These are phyloP conservation scores for Oreochromis grahami DNA, from an alignment of 2,797 vertebrate genomes.

Conservation along the genomic window DNA sequence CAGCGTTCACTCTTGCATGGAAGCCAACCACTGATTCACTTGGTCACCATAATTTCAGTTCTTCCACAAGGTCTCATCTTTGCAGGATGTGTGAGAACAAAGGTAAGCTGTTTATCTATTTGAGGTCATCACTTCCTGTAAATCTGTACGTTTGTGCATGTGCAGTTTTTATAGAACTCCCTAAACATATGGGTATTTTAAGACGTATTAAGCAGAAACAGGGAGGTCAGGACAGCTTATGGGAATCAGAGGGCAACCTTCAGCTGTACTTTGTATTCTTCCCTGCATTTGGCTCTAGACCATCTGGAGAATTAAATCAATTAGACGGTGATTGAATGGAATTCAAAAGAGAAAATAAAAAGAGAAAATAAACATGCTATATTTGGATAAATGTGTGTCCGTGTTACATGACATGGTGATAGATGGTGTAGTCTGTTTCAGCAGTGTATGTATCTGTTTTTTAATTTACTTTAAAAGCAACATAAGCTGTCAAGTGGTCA, in stretches of 20 bases:
- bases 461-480: slow-evolving; percentile 35
- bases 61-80: background rate
- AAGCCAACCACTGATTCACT: slow-evolving; percentile 41
- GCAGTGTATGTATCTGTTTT: background rate
- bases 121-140: background rate
- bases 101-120: slow-evolving; percentile 31
- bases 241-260: slow-evolving; percentile 13
- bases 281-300: background rate
- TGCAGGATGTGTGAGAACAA: background rate
- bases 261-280: slow-evolving; percentile 14
- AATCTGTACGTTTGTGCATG: background rate
- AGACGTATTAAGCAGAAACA: slow-evolving; percentile 13
- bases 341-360: slow-evolving; percentile 4
- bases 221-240: background rate
- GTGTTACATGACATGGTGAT: background rate
- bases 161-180: background rate
- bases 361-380: background rate
- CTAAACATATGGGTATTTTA: slow-evolving; percentile 23
- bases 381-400: background rate
- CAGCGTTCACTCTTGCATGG: background rate
- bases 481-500: slow-evolving; percentile 26
- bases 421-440: background rate
- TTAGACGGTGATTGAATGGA: slow-evolving; percentile 49
- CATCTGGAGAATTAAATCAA: slow-evolving; percentile 60
- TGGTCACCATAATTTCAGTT: slow-evolving; percentile 34